Percentiles rank a stretch among this genome's conserved stretches.
These are phyloP conservation scores for Drosophila varians DNA, from an alignment of 1,140 invertebrate genomes.

Conservation along the genomic window DNA sequence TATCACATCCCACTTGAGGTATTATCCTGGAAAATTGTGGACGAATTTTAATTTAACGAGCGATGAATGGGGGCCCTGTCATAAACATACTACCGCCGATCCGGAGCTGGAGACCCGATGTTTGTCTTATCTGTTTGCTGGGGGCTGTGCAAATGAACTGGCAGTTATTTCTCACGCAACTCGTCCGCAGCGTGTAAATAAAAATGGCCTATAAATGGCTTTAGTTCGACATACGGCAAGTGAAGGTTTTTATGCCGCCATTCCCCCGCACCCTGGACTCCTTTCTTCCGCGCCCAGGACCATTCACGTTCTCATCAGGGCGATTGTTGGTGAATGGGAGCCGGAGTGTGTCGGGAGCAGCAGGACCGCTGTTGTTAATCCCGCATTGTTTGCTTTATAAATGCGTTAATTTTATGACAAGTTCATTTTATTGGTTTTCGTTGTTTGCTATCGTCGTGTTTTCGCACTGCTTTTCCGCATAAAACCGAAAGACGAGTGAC, in stretches of 20 bases:
- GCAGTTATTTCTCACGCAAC: constrained; percentile 77
- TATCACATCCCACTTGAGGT: not conserved
- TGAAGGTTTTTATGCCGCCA: constrained; percentile 20
- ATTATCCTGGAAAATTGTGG: constrained; percentile 51
- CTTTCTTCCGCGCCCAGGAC: constrained; percentile 6
- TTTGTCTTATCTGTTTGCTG: constrained; percentile 72
- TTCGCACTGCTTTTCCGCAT: constrained; percentile 66
- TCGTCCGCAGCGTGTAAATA: constrained; percentile 72
- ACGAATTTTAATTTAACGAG: constrained; percentile 75
- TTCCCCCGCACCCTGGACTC: too few relatives aligned
- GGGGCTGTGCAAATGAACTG: constrained; percentile 66
- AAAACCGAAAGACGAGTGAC: constrained; percentile 52
- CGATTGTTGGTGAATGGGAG: constrained; percentile 17
- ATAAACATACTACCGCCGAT: constrained; percentile 58
- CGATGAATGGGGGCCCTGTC: constrained; percentile 48
- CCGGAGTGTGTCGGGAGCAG: constrained; percentile 14
- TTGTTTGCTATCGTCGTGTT: constrained; percentile 68
- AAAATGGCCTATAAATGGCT: constrained; percentile 75
- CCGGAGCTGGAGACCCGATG: constrained; percentile 38
- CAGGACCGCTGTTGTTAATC: constrained; percentile 61
- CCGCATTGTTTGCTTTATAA: constrained; percentile 77
- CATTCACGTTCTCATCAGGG: constrained; percentile 30
- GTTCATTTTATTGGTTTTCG: constrained; percentile 79
- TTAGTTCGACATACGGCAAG: constrained; percentile 55
- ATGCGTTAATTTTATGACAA: constrained; percentile 82